Base-by-base conservation (phyloP, 2,888 invertebrate genomes). In the Osedax fenrisi region DNA sequence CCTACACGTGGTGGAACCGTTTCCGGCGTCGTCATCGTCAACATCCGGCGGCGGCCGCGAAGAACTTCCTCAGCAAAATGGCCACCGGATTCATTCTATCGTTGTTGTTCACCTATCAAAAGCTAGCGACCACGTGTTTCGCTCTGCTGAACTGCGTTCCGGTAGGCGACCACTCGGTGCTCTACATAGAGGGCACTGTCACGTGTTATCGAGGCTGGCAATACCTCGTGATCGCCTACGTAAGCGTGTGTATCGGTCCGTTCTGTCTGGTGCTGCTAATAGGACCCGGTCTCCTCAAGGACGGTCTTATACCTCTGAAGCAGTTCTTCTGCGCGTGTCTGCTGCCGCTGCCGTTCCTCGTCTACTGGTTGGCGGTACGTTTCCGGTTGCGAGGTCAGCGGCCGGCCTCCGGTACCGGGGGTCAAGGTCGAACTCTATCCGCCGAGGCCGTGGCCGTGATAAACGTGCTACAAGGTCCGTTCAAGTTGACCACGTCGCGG, bases 71-170 rank as follows among this genome's bases (percentile, higher is more conserved):
- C 27, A 75, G 74, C 3, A 68, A 74, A 27, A 66, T 78, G 67
- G 72, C 77, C n/a, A 78, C 78, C 3, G 78, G 78, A 1, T 78
- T 78, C 56, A 76, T 77, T 21, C 66, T 78, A n/a, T 62, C 78
- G 22, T 73, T 78, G 56, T 74, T 78, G 13, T 78, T 78, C 70
- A 78, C 77, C 64, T 78, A 78, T 71, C 78, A 78, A 64, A 75
- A 75, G 56, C 74, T 78, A 24, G 78, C 78, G 23, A 78, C 78
- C 3, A 78, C 78, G 1, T 75, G 77, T 21, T 76, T 78, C 64
- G 76, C 76, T 2, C 71, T 78, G 26, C 75, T 78, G 27, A 78
- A 78, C 77, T 78, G 78, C 64, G 78, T 78, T 2, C 77, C 78
- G 0, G 76, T 78, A 1, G 77, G 76, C 17, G 74, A 75, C 27